A percentile compares a stretch with the other conserved stretches of the same genome.
Conservation (phyloP, 2,888 invertebrate genomes). For the Clostera curtula region DNA sequence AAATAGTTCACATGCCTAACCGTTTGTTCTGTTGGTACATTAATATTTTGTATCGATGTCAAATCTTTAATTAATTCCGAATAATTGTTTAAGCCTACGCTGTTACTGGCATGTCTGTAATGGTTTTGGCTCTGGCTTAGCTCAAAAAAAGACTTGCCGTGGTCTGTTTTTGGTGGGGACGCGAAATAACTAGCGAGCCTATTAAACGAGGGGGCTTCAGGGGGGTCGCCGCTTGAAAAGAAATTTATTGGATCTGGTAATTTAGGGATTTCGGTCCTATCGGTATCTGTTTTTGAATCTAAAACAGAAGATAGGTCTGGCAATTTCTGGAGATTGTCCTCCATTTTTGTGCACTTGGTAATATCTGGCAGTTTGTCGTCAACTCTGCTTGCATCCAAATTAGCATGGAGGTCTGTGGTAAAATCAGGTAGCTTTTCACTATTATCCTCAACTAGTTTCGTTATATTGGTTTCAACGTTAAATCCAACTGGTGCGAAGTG, state of each 20-base stretch:
- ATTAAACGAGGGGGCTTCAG: conserved; percentile 31
- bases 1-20: conserved; percentile 52
- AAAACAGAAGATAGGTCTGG: conserved; percentile 8
- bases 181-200: conserved; percentile 62
- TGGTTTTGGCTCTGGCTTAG: conserved; percentile 64
- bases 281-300: conserved; percentile 5
- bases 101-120: conserved; percentile 38
- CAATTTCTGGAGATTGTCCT: conserved; percentile 5
- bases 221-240: conserved; percentile 26
- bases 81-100: conserved; percentile 11
- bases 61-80: conserved; percentile 48
- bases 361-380: background rate
- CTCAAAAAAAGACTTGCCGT: conserved; percentile 68
- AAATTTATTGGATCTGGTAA: conserved; percentile 48
- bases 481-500: conserved; percentile 16
- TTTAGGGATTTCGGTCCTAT: conserved; percentile 6
- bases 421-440: conserved; percentile 6
- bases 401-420: conserved; percentile 5
- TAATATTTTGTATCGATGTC: conserved; percentile 38
- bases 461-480: conserved; percentile 16
- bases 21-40: conserved; percentile 33
- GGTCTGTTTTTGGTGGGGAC: conserved; percentile 51
- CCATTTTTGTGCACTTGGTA: conserved; percentile 1
- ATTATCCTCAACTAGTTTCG: conserved; percentile 15
- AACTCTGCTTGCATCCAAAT: background rate